A percentile compares a stretch with the other conserved stretches of the same genome.
Conservation (phyloP, 2,888 invertebrate genomes). For the Apodemia hepburni region DNA sequence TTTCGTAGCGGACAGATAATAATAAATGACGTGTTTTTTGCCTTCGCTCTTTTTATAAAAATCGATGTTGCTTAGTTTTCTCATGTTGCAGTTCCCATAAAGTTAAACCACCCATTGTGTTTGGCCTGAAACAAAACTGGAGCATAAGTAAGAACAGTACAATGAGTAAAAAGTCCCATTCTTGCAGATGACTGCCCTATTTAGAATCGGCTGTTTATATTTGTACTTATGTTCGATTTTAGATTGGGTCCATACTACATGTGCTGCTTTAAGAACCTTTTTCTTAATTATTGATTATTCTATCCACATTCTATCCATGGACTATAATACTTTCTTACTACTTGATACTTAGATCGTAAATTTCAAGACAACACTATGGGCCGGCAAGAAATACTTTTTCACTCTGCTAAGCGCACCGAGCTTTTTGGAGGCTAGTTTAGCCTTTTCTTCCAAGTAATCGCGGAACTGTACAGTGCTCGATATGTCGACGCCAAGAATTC, state of each 20-base stretch:
- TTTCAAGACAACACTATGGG: too few species aligned
- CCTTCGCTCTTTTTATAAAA: background rate
- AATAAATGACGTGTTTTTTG: background rate
- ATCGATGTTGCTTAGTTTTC: background rate
- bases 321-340: too few species aligned
- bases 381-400: too few species aligned
- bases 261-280: background rate
- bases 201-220: background rate
- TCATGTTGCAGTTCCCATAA: slow-evolving; percentile 1
- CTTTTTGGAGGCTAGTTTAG: too few species aligned
- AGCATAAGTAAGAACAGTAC: slow-evolving; percentile 4
- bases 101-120: background rate
- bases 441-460: too few species aligned
- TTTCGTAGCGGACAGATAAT: too few species aligned
- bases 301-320: too few species aligned
- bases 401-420: too few species aligned
- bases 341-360: too few species aligned
- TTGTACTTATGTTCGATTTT: slow-evolving; percentile 1
- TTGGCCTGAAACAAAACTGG: slow-evolving; percentile 4
- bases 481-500: too few species aligned
- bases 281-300: background rate
- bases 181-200: background rate
- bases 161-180: background rate
- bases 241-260: too few species aligned
- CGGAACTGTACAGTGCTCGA: too few species aligned